A percentile compares a stretch with the other conserved stretches of the same genome.
Conservation (phyloP, 2,888 invertebrate genomes). For the Ecliptopera silaceata region DNA sequence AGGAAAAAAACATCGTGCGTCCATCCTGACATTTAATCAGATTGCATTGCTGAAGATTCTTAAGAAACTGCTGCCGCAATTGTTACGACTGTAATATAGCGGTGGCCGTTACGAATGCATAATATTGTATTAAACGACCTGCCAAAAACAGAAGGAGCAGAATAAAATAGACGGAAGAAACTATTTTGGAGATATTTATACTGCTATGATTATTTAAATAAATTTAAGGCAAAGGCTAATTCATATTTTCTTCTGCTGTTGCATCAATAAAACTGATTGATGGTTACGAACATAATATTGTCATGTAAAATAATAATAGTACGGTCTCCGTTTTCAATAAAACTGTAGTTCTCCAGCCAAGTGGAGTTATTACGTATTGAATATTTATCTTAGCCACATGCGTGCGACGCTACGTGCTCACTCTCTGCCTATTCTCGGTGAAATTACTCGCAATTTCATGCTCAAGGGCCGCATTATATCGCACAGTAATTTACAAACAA, state of each 20-base stretch:
- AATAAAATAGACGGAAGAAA: too few relatives aligned
- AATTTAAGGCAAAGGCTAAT: too few relatives aligned
- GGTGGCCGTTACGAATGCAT: neutral
- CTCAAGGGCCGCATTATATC: conserved; percentile 63
- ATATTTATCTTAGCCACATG: conserved; percentile 55
- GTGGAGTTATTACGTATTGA: conserved; percentile 52
- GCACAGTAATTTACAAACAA: conserved; percentile 67
- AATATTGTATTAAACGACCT: neutral
- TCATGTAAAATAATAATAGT: too few relatives aligned
- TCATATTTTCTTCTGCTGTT: too few relatives aligned
- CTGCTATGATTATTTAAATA: too few relatives aligned
- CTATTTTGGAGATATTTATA: too few relatives aligned
- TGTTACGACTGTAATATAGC: neutral
- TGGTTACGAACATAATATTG: too few relatives aligned
- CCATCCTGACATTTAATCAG: conserved; percentile 48
- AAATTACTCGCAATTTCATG: conserved; percentile 73
- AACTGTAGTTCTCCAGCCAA: conserved; percentile 32
- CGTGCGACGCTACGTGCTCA: conserved; percentile 26
- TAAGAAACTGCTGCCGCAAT: neutral
- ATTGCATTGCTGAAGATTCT: neutral
- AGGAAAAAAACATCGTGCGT: conserved; percentile 17
- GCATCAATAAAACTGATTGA: too few relatives aligned
- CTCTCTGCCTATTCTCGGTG: conserved; percentile 43
- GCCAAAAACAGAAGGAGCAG: too few relatives aligned
- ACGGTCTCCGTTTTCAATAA: conserved; percentile 23